Evolutionary conservation across 2,888 invertebrate genomes (phyloP).

Genomic region (Eupsilia transversa): DNA sequence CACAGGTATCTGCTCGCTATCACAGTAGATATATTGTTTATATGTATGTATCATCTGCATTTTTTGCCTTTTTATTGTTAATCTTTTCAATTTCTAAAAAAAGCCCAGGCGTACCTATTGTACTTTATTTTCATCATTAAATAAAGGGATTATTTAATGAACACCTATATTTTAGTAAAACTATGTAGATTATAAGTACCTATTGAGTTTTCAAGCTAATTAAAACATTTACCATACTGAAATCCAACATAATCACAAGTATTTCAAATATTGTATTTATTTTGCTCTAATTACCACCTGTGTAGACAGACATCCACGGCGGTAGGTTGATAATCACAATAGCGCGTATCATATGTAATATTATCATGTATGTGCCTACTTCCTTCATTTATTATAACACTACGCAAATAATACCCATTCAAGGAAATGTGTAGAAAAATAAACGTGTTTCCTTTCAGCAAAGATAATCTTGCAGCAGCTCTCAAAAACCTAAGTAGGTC

Average conservation of each 20-base stretch:
- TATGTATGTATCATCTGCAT: not conserved
- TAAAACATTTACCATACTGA: not conserved
- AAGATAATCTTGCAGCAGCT: not conserved
- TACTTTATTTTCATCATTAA: too few species aligned
- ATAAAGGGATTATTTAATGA: too few species aligned
- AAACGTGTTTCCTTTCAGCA: not conserved
- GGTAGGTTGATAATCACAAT: not conserved
- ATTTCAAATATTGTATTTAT: slow-evolving; percentile 8
- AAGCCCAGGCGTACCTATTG: not conserved
- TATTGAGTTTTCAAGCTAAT: slow-evolving; percentile 3
- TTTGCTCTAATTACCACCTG: not conserved
- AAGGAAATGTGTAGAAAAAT: not conserved
- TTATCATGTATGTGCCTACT: not conserved
- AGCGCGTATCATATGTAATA: not conserved
- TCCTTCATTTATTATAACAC: slow-evolving; percentile 1
- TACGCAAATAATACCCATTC: not conserved
- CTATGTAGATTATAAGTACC: not conserved
- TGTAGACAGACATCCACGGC: not conserved
- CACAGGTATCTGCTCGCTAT: slow-evolving; percentile 1
- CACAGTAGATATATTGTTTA: slow-evolving; percentile 15
- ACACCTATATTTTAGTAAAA: not conserved
- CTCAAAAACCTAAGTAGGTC: not conserved
- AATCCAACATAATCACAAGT: not conserved
- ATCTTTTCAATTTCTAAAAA: not conserved
- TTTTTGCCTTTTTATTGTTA: not conserved